Evolutionary conservation across 2,113 vertebrate species (phyloP).

Genomic region (Monopterus albus): DNA sequence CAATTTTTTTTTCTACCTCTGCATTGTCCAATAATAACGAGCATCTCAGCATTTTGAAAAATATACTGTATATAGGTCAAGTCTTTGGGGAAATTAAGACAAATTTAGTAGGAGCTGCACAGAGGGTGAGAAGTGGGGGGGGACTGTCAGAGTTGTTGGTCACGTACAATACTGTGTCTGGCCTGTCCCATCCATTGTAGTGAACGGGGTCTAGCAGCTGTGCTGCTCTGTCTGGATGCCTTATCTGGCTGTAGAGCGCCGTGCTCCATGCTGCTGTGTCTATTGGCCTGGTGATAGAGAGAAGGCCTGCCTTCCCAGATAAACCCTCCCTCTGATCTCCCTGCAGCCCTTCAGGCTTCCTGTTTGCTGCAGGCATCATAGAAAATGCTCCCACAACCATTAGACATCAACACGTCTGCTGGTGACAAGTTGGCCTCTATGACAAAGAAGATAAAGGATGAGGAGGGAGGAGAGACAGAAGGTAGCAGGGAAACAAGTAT

Average conservation of each 20-base stretch:
- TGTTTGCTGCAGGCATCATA: slow-evolving; percentile 60
- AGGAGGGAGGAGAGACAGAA: slow-evolving; percentile 33
- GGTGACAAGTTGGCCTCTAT: slow-evolving; percentile 61
- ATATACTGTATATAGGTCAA: background rate
- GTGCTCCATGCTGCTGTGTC: slow-evolving; percentile 61
- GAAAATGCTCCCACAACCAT: slow-evolving; percentile 65
- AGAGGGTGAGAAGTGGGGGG: background rate
- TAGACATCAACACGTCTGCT: slow-evolving; percentile 61
- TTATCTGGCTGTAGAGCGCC: slow-evolving; percentile 72
- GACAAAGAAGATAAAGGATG: slow-evolving; percentile 56
- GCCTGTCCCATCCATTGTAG: slow-evolving; percentile 46
- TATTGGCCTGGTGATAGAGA: slow-evolving; percentile 73
- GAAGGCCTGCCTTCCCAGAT: slow-evolving; percentile 77
- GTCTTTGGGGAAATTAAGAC: slow-evolving; percentile 38
- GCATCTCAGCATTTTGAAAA: slow-evolving; percentile 12
- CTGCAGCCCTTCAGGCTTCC: slow-evolving; percentile 52
- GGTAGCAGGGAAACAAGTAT: slow-evolving; percentile 30
- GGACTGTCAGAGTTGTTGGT: slow-evolving; percentile 24
- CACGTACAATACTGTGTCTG: slow-evolving; percentile 43
- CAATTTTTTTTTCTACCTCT: background rate
- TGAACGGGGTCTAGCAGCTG: slow-evolving; percentile 56
- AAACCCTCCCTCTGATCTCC: slow-evolving; percentile 76
- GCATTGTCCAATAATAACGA: slow-evolving; percentile 27
- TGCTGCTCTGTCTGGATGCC: slow-evolving; percentile 63
- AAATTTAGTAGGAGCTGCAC: slow-evolving; percentile 15